Evolutionary conservation across 2,888 invertebrate species (phyloP), one percentile per base, ranked within the genome.

Genomic region (Operophtera brumata): DNA sequence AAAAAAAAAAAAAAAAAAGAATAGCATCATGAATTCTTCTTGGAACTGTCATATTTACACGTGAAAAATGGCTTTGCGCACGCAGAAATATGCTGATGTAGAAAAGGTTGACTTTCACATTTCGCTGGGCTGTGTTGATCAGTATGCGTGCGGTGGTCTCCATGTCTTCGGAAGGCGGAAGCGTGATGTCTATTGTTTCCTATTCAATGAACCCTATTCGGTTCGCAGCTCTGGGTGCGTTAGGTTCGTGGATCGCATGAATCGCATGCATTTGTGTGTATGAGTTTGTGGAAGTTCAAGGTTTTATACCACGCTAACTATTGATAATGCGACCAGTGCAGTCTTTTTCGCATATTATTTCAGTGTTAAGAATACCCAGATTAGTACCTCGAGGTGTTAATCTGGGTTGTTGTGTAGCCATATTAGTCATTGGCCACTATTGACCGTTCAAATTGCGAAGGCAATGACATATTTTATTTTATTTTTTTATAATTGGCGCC

Each of bases 151-250:
- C 65, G 65, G 65, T 63, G 64, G 70, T 65, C 44, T 53, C 44
- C 43, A 61, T 63, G 61, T 70, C 70, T 75, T 73, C 71, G 75
- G 73, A 75, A 77, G 73, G 74, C 83, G 84, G 84, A 85, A 84
- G 80, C 73, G 73, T 66, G 60, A 63, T 47, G 54, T 64, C 75
- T 67, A 80, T 78, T 78, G 80, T 84, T 83, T 82, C 79, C 84
- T 79, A 84, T 79, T 77, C 82, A 82, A 77, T 81, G 86, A 83
- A 81, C 84, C 73, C 69, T 84, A 78, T 83, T 70, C 78, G 64
- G 84, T 84, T 78, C 82, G 71, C 37, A 56, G 62, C 80, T 70
- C 48, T 54, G 49, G 57, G 50, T 37, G 52, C 48, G 42, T 14
- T 39, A 30, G 44, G 47, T 26, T 45, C 48, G 57, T 48, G 47